Evolutionary conservation across 2,888 invertebrate genomes (phyloP), one percentile per base, ranked within the genome.

Genomic region (Beris chalybata): DNA sequence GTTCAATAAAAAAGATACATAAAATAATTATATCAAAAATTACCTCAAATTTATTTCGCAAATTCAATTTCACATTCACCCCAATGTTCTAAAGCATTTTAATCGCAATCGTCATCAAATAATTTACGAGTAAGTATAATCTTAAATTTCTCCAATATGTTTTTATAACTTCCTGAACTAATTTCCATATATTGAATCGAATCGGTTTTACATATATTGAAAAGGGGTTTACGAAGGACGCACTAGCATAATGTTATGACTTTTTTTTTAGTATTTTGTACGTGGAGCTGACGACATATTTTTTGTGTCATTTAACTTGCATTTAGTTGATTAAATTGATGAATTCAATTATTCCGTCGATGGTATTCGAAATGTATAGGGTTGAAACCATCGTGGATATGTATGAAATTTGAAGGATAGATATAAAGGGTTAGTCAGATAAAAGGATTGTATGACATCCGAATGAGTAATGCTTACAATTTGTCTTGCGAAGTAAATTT

Each of bases 311-410:
- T 72, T 72, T 72, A 72, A 72, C 72, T 71, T 72, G 73, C 73
- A 75, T 75, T 76, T 75, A 74, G 73, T 72, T 74, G 76, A 77
- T 79, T 77, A 78, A 79, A 78, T 78, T 79, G 78, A 79, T 78
- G 78, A 79, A 78, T 77, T 78, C 64, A 64, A 64, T 64, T 64
- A 64, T 64, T 53, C 29, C 30, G 48, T 13, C 9, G 38, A 38
- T 38, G 38, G 38, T 38, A 7, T 38, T 38, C 5, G 38, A 38
- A 38, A 38, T 38, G 1, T 38, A 5, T 5, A 38, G 38, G 38
- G 38, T 38, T n/a, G 12, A 48, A n/a, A 13, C 5, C 5, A 13
- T 11, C 13, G 12, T 13, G 48, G 15, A 48, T 48, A 48, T 48
- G 48, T 11, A 15, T 48, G 5, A 15, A 15, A 48, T 11, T 48